Percentiles rank a stretch among this genome's conserved stretches.
Conservation (phyloP, 2,888 invertebrate genomes). For the Unio pictorum region DNA sequence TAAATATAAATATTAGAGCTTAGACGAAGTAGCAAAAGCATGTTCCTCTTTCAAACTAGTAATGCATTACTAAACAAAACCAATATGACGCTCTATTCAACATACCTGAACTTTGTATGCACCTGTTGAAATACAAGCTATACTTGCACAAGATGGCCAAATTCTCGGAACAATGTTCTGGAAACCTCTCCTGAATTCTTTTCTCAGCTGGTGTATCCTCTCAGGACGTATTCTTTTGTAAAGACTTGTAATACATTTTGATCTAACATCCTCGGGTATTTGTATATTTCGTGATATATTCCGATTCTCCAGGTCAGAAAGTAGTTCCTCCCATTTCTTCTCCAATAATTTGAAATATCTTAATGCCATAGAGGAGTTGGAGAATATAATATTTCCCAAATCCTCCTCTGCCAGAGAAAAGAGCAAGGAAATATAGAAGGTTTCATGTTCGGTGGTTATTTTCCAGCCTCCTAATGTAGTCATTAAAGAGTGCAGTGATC, state of each 20-base stretch:
- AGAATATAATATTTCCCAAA: conserved; percentile 25
- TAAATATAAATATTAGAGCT: too few relatives aligned
- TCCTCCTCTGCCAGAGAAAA: conserved; percentile 29
- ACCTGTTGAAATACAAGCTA: conserved; percentile 29
- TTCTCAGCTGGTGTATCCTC: conserved; percentile 20
- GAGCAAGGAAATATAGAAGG: conserved; percentile 30
- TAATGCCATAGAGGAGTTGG: conserved; percentile 21
- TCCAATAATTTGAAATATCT: conserved; percentile 28
- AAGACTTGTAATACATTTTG: conserved; percentile 8
- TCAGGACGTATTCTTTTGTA: conserved; percentile 3
- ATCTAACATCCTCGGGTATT: conserved; percentile 7
- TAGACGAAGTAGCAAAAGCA: too few relatives aligned
- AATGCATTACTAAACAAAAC: neutral
- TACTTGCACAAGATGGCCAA: conserved; percentile 29
- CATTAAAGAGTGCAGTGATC: conserved; percentile 17
- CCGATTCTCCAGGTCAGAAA: conserved; percentile 33
- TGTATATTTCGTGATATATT: conserved; percentile 8
- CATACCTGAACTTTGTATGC: conserved; percentile 24
- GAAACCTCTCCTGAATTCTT: conserved; percentile 24
- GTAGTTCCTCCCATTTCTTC: conserved; percentile 23
- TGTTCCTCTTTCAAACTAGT: neutral
- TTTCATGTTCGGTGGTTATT: conserved; percentile 10
- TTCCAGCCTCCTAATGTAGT: conserved; percentile 11
- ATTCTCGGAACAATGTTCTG: conserved; percentile 23
- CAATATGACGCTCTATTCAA: neutral